Conservation (phyloP, 2,113 vertebrate species). For the Donacobius atricapilla region DNA sequence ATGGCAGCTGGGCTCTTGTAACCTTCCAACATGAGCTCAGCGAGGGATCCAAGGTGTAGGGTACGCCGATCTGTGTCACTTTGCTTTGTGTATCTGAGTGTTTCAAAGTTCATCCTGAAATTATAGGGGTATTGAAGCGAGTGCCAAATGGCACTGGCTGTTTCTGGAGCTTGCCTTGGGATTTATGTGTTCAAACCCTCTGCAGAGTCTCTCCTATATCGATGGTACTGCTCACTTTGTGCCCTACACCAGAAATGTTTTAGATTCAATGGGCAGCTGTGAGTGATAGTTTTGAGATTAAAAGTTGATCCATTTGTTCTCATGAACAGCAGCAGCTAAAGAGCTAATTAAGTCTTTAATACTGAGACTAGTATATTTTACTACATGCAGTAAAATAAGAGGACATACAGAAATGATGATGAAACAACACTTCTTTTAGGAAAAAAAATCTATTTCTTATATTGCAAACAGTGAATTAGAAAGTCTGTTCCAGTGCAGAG, state of each 20-base stretch:
- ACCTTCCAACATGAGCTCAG: background rate
- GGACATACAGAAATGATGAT: background rate
- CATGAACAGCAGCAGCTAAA: background rate
- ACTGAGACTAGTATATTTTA: background rate
- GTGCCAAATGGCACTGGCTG: background rate
- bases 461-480: background rate
- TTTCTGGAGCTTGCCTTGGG: background rate
- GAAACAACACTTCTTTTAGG: background rate
- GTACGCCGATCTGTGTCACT: fast-evolving
- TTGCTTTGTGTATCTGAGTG: background rate
- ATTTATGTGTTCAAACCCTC: fast-evolving
- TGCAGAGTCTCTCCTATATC: background rate
- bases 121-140: background rate
- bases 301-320: background rate
- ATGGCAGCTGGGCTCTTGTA: background rate
- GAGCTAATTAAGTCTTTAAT: background rate
- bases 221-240: background rate
- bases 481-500: background rate
- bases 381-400: background rate
- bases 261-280: background rate
- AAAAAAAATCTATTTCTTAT: background rate
- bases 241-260: background rate
- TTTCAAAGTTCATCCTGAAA: constrained; percentile 32
- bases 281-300: background rate
- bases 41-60: background rate